phyloP scores from a whole-genome alignment of 2,797 vertebrate genomes.

The Oryzias dopingdopingensis region DNA sequence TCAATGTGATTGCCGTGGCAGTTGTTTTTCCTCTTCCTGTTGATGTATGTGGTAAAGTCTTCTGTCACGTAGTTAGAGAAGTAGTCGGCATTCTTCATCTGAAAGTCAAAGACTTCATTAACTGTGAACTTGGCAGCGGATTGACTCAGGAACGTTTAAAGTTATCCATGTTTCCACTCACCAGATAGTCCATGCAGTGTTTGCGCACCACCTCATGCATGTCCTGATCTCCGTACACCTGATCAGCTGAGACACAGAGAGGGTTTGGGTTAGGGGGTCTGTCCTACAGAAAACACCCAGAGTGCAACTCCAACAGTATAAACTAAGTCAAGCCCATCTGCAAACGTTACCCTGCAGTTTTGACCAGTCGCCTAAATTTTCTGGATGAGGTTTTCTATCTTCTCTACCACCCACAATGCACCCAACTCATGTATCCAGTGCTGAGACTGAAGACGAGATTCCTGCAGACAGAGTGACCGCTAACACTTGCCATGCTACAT shows the following conservation, averaged over 20 bases:
- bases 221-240: slow-evolving; percentile 93
- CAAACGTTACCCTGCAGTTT: no score
- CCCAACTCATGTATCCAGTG: no score
- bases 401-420: no score
- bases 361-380: no score
- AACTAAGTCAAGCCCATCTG: no score
- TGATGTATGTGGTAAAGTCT: slow-evolving; percentile 94
- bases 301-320: no score
- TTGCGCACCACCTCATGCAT: slow-evolving; percentile 96
- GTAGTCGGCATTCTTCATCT: slow-evolving; percentile 96
- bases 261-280: background rate
- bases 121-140: background rate
- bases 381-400: no score
- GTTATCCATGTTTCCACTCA: slow-evolving; percentile 63
- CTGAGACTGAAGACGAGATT: no score
- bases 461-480: no score
- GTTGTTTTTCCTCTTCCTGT: slow-evolving; percentile 93
- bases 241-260: slow-evolving; percentile 79
- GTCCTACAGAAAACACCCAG: no score
- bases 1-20: slow-evolving; percentile 96
- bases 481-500: no score
- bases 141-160: background rate
- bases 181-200: slow-evolving; percentile 96
- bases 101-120: slow-evolving; percentile 1
- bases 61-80: slow-evolving; percentile 96